Evolutionary conservation across 2,797 vertebrate species (phyloP), one percentile per base, ranked within the genome.

Genomic region (Squalus acanthias): DNA sequence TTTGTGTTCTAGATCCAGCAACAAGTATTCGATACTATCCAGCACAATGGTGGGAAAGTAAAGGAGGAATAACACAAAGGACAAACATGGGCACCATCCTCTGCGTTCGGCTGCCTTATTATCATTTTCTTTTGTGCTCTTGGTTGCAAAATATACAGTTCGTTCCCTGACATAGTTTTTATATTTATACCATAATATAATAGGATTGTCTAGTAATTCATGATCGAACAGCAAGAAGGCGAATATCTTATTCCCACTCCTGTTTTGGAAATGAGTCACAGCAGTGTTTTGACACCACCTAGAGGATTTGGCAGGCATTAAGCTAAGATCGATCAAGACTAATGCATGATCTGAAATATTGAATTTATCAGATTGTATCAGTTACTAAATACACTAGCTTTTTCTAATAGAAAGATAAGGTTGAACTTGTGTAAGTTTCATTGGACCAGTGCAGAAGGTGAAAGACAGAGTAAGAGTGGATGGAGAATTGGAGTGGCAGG

Each of bases 261-360:
- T 46, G 69, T 1, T 57, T 33, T 76, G 50, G 26, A 76, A 95
- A 33, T 57, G 6, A 15, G 63, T 17, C 70, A 74, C 10, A 17
- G 7, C 53, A 60, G 70, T 74, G 94, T 76, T 95, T 76, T 76
- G 94, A 57, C 70, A 60, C 94, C 94, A 95, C 70, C 94, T 95
- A 95, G 94, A 95, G 94, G 94, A 95, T 76, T 15, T 60, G 4
- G 29, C 1, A 60, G 50, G 50, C 53, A 57, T 57, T 95, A 33
- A 95, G 12, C 69, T 57, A 15, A 70, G 39, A 95, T 1, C 20
- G 24, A 33, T 74, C 33, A 93, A 39, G 33, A 26, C 20, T 93
- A 10, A 20, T n/a, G 26, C 70, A 76, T 33, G 53, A 76, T 33
- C 67, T 70, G 92, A 70, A 95, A 24, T 9, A 13, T 13, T 15